phyloP scores from a whole-genome alignment of 2,888 invertebrate species.

The Scaptodrosophila latifasciaeformis region DNA sequence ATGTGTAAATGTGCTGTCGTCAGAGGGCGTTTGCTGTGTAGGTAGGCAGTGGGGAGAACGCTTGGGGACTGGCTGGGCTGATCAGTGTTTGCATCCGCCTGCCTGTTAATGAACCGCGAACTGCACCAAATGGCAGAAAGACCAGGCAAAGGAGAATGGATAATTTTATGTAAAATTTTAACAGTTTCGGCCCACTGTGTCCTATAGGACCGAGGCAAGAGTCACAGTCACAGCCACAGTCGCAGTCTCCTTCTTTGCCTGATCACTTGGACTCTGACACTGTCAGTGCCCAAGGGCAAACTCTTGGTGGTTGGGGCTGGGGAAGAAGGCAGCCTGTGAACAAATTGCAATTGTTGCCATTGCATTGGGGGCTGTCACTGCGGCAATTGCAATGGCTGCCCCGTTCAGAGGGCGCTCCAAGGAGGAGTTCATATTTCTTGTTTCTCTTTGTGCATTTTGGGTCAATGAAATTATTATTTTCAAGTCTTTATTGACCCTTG shows the following conservation, averaged over 20 bases:
- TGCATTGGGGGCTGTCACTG: constrained; percentile 71
- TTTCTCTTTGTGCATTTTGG: constrained; percentile 4
- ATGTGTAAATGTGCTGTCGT: constrained; percentile 71
- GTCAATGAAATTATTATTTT: background rate
- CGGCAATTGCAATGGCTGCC: constrained; percentile 52
- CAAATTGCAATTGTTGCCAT: constrained; percentile 76
- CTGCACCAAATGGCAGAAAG: constrained; percentile 68
- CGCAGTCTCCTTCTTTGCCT: background rate
- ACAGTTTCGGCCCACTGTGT: constrained; percentile 46
- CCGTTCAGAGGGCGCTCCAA: constrained; percentile 30
- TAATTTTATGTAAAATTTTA: background rate
- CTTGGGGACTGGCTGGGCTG: background rate
- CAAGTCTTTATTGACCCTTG: background rate
- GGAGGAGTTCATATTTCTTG: constrained; percentile 34
- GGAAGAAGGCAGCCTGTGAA: constrained; percentile 68
- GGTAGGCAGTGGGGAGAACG: background rate
- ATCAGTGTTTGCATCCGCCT: constrained; percentile 61
- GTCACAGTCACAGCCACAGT: background rate
- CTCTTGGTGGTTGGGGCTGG: background rate
- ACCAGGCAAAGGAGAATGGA: constrained; percentile 21
- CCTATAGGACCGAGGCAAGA: too few species aligned
- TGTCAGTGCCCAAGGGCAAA: constrained; percentile 51
- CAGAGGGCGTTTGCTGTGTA: constrained; percentile 39
- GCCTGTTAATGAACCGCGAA: constrained; percentile 75
- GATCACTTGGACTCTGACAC: constrained; percentile 5